Evolutionary conservation across 2,888 invertebrate genomes (phyloP), one percentile per base, ranked within the genome.

Genomic region (Drosophila fungiperda): DNA sequence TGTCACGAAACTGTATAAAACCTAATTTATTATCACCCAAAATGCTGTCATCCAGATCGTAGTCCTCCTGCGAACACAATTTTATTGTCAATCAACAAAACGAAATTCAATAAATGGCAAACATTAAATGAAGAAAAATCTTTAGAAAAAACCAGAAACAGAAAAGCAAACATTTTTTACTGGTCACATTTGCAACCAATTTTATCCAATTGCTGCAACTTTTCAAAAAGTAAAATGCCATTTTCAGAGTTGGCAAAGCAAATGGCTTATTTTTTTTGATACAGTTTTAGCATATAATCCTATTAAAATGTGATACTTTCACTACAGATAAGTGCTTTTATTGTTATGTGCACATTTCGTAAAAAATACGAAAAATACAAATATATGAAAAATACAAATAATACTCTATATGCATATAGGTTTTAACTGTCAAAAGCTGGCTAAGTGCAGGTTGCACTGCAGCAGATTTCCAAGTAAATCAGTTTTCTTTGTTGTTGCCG

Each of bases 11-110:
- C 82, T 93, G 93, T 84, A 93, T 90, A 86, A 93, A 92, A 86
- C 92, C 93, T 86, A 93, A 90, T 89, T 93, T 92, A 91, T 91
- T 93, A 91, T 93, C 93, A 90, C 90, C 90, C 86, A 93, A 78
- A 82, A 93, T 79, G 80, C 91, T 92, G 74, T 90, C 92, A 77
- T 93, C 93, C 68, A 92, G 89, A 85, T 92, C 93, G 71, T 93
- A 93, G 81, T 93, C 93, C 50, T 93, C 93, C 93, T 93, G 83
- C 17, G 89, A 90, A 42, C n/a, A 57, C 23, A 35, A 48, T 57
- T 38, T 48, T n/a, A 72, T 49, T 49, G 54, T n/a, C 65, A 73
- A 76, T 70, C 55, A 62, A 58, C 54, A 60, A 60, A 55, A 36
- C 35, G 8, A 33, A 73, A 76, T 73, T 73, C 66, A 80, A 78